These are phyloP conservation scores for Clostera curtula DNA, from an alignment of 2,888 invertebrate species.

Conservation along the genomic window DNA sequence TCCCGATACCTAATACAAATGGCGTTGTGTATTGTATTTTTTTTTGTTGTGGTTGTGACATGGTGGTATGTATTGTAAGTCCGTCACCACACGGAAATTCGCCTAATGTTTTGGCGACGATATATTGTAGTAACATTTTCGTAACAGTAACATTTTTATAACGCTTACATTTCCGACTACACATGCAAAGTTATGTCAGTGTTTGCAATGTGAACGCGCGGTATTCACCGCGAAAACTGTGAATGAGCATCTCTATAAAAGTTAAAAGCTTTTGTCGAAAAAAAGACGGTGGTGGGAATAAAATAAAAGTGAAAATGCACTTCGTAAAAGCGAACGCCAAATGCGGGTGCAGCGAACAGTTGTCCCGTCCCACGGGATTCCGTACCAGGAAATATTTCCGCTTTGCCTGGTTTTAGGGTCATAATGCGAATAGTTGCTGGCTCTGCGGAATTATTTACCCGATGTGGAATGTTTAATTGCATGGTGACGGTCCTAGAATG, in stretches of 20 bases:
- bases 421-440: conserved; percentile 32
- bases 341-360: conserved; percentile 43
- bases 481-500: conserved; percentile 4
- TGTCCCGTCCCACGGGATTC: conserved; percentile 52
- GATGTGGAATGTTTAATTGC: conserved; percentile 6
- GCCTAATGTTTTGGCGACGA: too few species aligned
- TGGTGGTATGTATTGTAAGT: too few species aligned
- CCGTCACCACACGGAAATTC: too few species aligned
- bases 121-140: too few species aligned
- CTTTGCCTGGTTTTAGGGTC: conserved; percentile 25
- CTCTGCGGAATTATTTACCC: conserved; percentile 25
- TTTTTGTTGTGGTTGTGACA: too few species aligned
- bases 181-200: conserved; percentile 16
- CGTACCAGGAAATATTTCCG: conserved; percentile 41
- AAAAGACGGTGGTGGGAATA: conserved; percentile 40
- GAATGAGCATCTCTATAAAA: conserved; percentile 56
- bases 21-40: too few species aligned
- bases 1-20: too few species aligned
- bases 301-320: conserved; percentile 54
- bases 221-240: conserved; percentile 50
- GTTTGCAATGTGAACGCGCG: conserved; percentile 15
- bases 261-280: conserved; percentile 69
- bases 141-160: too few species aligned
- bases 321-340: conserved; percentile 48
- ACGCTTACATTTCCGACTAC: neutral